A percentile compares a stretch with the other conserved stretches of the same genome.
Conservation (phyloP, 2,888 invertebrate species). For the Perithous albicinctus region DNA sequence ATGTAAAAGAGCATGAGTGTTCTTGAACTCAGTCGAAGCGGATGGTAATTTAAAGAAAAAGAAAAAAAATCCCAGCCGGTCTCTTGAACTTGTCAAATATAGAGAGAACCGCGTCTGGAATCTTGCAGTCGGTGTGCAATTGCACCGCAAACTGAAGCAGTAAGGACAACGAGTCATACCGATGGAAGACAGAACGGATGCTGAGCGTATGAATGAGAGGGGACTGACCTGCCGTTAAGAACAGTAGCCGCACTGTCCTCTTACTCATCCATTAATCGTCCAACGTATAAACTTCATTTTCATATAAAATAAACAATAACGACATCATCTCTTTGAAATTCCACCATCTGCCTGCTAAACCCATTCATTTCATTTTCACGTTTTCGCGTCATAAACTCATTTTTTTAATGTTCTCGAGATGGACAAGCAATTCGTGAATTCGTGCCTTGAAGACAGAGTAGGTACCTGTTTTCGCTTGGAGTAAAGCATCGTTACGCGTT, state of each 20-base stretch:
- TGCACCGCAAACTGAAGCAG: background rate
- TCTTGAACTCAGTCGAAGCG: background rate
- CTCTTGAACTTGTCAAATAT: background rate
- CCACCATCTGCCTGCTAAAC: background rate
- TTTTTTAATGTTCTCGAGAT: background rate
- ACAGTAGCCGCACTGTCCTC: constrained; percentile 41
- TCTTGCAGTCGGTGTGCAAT: background rate
- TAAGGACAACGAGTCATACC: constrained; percentile 25
- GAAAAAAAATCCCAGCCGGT: background rate
- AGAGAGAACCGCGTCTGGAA: background rate
- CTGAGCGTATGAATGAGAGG: constrained; percentile 27
- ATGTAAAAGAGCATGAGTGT: background rate
- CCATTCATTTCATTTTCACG: background rate
- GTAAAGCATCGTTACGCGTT: background rate
- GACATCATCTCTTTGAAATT: background rate
- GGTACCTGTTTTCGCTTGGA: background rate
- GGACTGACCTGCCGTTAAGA: constrained; percentile 48
- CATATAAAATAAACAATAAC: constrained; percentile 3
- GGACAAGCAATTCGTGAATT: background rate
- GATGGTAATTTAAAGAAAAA: too few relatives aligned
- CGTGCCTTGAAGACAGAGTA: background rate
- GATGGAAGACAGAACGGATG: constrained; percentile 15
- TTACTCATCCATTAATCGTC: constrained; percentile 1
- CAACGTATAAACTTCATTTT: constrained; percentile 11
- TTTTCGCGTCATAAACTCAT: background rate